A percentile compares a stretch with the other conserved stretches of the same genome.
These are phyloP conservation scores for Lanius collurio DNA, from an alignment of 2,113 vertebrate species.

Conservation along the genomic window DNA sequence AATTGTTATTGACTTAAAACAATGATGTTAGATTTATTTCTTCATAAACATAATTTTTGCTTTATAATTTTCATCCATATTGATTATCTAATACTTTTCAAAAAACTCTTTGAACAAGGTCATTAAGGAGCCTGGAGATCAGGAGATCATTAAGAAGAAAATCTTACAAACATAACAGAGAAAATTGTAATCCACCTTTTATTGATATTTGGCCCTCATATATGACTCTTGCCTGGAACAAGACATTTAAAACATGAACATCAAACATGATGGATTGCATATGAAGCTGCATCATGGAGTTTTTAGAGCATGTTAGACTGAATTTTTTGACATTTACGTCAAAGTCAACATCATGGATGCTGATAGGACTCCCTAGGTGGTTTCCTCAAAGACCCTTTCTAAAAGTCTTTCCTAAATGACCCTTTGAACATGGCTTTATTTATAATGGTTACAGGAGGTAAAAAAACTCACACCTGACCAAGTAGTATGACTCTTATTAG, in stretches of 20 bases:
- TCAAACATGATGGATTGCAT: neutral
- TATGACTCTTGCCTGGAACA: neutral
- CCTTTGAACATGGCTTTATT: neutral
- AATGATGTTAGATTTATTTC: neutral
- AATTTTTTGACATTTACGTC: neutral
- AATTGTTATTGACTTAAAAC: neutral
- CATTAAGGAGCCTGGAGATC: neutral
- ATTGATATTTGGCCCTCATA: neutral
- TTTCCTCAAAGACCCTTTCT: neutral
- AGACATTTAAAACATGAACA: neutral
- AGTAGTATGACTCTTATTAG: neutral
- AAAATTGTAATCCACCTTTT: neutral
- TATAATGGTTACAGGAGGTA: neutral
- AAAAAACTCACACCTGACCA: neutral
- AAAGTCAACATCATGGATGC: neutral
- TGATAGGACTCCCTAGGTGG: neutral
- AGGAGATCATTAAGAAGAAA: neutral
- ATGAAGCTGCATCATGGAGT: neutral
- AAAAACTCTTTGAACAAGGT: neutral
- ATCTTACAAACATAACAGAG: neutral
- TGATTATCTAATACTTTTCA: neutral
- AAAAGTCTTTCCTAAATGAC: neutral
- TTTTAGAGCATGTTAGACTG: neutral
- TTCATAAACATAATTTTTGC: neutral
- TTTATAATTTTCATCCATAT: neutral